These are phyloP conservation scores for Battus philenor DNA, from an alignment of 1,140 invertebrate genomes.

Conservation along the genomic window DNA sequence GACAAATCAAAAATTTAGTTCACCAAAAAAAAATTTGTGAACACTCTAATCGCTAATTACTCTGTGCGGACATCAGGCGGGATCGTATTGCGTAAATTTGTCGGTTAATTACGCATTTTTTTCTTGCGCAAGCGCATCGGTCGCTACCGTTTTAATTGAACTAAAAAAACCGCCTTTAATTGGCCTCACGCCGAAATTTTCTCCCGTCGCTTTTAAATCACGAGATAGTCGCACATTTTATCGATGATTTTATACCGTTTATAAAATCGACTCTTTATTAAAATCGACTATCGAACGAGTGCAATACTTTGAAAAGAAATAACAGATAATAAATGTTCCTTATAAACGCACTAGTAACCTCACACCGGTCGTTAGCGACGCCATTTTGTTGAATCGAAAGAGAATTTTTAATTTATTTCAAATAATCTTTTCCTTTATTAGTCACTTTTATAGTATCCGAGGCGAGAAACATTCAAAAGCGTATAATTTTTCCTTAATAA, in stretches of 20 bases:
- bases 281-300: not conserved
- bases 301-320: constrained; percentile 5
- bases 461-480: no score
- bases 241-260: constrained; percentile 32
- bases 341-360: no score
- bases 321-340: no score
- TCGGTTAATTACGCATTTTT: constrained; percentile 38
- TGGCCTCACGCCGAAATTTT: constrained; percentile 23
- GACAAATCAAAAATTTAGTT: no score
- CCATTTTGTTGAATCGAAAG: no score
- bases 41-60: no score
- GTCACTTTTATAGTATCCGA: no score
- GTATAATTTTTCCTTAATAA: no score
- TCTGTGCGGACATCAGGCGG: constrained; percentile 30
- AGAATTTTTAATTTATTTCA: no score
- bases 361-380: no score
- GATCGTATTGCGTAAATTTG: constrained; percentile 51
- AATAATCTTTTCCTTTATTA: no score
- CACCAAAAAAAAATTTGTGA: no score
- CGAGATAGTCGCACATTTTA: constrained; percentile 30
- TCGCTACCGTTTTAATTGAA: constrained; percentile 56
- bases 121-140: constrained; percentile 34
- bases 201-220: constrained; percentile 32
- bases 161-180: constrained; percentile 33
- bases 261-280: constrained; percentile 16